Evolutionary conservation across 2,797 vertebrate species (phyloP), one percentile per base, ranked within the genome.

Genomic region (Scolopax bukidnonensis): DNA sequence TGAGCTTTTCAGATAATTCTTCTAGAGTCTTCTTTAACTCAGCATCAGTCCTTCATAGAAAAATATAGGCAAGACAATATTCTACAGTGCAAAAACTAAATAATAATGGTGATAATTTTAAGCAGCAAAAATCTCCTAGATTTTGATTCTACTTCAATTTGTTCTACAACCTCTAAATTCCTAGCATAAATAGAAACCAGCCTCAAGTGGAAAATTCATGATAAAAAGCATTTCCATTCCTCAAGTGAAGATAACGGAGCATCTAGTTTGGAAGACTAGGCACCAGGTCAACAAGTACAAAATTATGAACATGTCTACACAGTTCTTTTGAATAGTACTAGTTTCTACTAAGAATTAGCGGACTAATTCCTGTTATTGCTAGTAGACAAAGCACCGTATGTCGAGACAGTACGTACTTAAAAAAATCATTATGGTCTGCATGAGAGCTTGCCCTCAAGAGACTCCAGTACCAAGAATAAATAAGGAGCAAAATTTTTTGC

Each of bases 11-110:
- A 38, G 98, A 97, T 89, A 99, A 96, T 88, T 97, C 98, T 96
- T 99, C 98, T 97, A 99, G 97, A 67, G 98, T 98, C 91, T 95
- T 98, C 93, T 98, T 99, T 84, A 98, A 99, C 97, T 99, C 98
- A 63, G 98, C 98, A 96, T 99, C 99, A 33, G 97, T 98, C 97
- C 99, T 99, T 90, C 90, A 38, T 5, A 80, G 84, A 83, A 96
- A 81, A 95, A 96, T 59, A 69, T 12, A 92, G 21, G 41, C 50
- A 83, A 90, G 59, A 56, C 16, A 92, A 57, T 60, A 76, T 38
- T 91, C 30, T 54, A 85, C 16, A 64, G 19, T 33, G 30, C 28
- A 64, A 90, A 69, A 79, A 32, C 21, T 40, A 69, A 84, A 33
- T 12, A 82, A 56, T 45, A 89, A 75, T 16, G 20, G 40, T 8